Percentiles rank a stretch among this genome's conserved stretches.
These are phyloP conservation scores for Cyclargus thomasi DNA, from an alignment of 1,140 invertebrate species.

Conservation along the genomic window DNA sequence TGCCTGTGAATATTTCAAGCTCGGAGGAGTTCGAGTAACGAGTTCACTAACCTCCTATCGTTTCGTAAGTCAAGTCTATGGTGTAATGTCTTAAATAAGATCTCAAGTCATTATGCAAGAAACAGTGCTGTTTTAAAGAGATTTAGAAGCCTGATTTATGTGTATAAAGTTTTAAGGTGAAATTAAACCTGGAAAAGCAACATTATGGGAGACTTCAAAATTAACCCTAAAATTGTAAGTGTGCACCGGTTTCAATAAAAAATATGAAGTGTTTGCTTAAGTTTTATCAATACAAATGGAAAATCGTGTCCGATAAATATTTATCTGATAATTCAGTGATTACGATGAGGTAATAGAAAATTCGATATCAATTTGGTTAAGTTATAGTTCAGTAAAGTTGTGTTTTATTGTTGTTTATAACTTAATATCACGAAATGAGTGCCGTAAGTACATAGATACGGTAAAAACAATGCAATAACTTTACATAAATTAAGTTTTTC, in stretches of 20 bases:
- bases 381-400: not conserved
- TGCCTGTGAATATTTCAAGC: not conserved
- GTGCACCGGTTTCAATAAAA: conserved; percentile 6
- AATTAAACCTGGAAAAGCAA: conserved; percentile 6
- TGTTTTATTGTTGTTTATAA: not conserved
- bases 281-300: not conserved
- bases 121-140: not conserved
- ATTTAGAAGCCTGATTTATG: not conserved
- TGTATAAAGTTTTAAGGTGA: not conserved
- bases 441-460: not conserved
- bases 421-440: not conserved
- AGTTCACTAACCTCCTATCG: not conserved
- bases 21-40: not conserved
- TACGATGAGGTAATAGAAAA: not conserved
- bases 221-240: conserved; percentile 31
- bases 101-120: not conserved
- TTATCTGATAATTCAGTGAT: not conserved
- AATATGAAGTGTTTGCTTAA: not conserved
- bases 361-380: not conserved
- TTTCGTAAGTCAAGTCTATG: not conserved
- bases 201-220: conserved; percentile 21
- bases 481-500: conserved; percentile 1
- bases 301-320: conserved; percentile 3
- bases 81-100: not conserved
- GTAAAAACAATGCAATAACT: not conserved